Base-by-base conservation (phyloP, 2,888 invertebrate species). In the Eristalinus sepulchralis region DNA sequence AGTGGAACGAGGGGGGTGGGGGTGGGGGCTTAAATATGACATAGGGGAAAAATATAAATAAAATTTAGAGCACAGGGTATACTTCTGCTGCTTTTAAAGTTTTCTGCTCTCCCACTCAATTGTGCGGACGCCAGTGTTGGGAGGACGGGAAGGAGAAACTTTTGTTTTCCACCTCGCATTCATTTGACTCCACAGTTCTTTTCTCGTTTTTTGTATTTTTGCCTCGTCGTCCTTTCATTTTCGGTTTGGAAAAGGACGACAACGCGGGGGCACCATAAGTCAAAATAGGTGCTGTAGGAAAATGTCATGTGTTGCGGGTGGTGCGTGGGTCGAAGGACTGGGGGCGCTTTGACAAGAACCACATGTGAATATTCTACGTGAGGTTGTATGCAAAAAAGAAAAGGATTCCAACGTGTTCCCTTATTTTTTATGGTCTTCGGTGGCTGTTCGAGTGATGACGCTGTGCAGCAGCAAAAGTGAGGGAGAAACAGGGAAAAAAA, bases 271-370 rank as follows among this genome's bases (percentile, higher is more conserved):
- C 59, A 67, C n/a, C 57, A 81, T 77, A 81, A 80, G 85, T 77
- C 81, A 85, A 81, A 85, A 85, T 72, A 85, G 77, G 77, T 82
- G 70, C 73, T 47, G 17, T 47, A 68, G 70, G 57, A 68, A 77
- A 75, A 47, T 81, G 82, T 34, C 81, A 82, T 72, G 67, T 68
- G 64, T 59, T 34, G 63, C 53, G 33, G 34, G 66, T 34, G 55
- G 11, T 13, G 20, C 13, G 27, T 24, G 33, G 20, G 53, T 24
- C 11, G n/a, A 20, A 13, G 78, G 62, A n/a, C 17, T 17, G 47
- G 0, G 67, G 36, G 55, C n/a, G n/a, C 47, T 63, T 76, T 67
- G 36, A 77, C 27, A 33, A 66, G 71, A 47, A 80, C 57, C 70
- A 55, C 83, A 83, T 68, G 60, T 83, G 68, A 77, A 64, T 66